Percentiles rank a stretch among this genome's conserved stretches.
These are phyloP conservation scores for Cyanocitta stelleri DNA, from an alignment of 2,113 vertebrate genomes.

Conservation along the genomic window DNA sequence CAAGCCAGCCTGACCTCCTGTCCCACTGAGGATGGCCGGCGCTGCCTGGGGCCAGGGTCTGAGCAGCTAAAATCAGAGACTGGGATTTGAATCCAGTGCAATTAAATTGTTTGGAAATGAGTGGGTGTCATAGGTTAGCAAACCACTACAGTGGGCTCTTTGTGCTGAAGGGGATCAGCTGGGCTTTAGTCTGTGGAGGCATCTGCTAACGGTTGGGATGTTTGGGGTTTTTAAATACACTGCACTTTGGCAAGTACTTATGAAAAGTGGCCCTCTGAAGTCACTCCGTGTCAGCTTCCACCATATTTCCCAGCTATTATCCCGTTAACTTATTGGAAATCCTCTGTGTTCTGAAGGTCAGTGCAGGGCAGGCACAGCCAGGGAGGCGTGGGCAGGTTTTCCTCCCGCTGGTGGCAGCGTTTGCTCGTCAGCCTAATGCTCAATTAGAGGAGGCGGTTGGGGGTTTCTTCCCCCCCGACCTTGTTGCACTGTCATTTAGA, in stretches of 20 bases:
- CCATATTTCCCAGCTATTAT: background rate
- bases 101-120: background rate
- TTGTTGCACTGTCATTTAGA: background rate
- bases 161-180: background rate
- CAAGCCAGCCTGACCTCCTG: background rate
- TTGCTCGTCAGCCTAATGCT: background rate
- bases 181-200: background rate
- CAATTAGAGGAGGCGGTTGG: background rate
- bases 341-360: background rate
- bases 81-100: background rate
- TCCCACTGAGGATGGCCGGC: fast-evolving
- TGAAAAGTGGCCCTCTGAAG: background rate
- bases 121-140: too few species aligned
- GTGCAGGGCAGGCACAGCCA: background rate
- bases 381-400: background rate
- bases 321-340: background rate
- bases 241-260: background rate
- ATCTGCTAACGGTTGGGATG: background rate
- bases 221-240: background rate
- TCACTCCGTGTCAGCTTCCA: background rate
- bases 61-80: background rate
- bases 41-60: background rate
- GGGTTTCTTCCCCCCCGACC: background rate
- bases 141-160: too few species aligned
- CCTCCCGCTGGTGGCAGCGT: background rate